phyloP scores from a whole-genome alignment of 2,113 vertebrate genomes.

The Toxotes jaculatrix region DNA sequence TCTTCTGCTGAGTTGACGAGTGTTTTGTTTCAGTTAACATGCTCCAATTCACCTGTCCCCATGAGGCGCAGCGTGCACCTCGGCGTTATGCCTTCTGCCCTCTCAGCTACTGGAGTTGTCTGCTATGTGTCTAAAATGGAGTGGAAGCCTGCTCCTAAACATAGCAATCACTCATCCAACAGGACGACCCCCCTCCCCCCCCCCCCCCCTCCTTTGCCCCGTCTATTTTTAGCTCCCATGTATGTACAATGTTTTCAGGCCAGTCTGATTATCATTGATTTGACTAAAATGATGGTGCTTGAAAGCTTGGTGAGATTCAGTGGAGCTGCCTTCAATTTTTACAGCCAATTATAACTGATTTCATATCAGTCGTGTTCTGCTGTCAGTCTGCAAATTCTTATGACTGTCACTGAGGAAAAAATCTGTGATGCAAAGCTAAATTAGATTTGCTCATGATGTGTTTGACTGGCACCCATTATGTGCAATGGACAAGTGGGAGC shows the following conservation, averaged over 20 bases:
- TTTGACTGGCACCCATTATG: constrained; percentile 63
- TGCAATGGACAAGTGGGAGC: constrained; percentile 56
- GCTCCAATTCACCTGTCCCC: constrained; percentile 82
- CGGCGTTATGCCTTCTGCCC: constrained; percentile 55
- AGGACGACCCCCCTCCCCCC: constrained; percentile 14
- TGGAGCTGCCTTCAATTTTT: constrained; percentile 32
- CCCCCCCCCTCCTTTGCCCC: not conserved
- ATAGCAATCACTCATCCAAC: constrained; percentile 68
- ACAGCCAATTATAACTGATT: constrained; percentile 64
- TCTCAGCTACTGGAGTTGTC: constrained; percentile 60
- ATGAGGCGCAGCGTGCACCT: constrained; percentile 64
- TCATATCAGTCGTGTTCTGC: constrained; percentile 53
- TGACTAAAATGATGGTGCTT: constrained; percentile 46
- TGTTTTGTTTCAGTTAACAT: constrained; percentile 79
- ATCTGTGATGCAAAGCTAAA: constrained; percentile 57
- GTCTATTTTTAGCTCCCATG: constrained; percentile 54
- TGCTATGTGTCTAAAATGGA: constrained; percentile 65
- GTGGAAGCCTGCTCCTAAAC: constrained; percentile 63
- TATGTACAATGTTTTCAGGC: constrained; percentile 54
- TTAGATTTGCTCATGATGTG: constrained; percentile 63
- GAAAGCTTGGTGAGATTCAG: constrained; percentile 55
- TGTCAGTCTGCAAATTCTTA: constrained; percentile 48
- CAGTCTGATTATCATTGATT: constrained; percentile 57
- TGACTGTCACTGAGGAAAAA: constrained; percentile 46
- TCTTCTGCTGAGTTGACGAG: constrained; percentile 71